These are phyloP conservation scores for Caenorhabditis sp. DNA, from an alignment of 2,888 invertebrate genomes.

Conservation along the genomic window DNA sequence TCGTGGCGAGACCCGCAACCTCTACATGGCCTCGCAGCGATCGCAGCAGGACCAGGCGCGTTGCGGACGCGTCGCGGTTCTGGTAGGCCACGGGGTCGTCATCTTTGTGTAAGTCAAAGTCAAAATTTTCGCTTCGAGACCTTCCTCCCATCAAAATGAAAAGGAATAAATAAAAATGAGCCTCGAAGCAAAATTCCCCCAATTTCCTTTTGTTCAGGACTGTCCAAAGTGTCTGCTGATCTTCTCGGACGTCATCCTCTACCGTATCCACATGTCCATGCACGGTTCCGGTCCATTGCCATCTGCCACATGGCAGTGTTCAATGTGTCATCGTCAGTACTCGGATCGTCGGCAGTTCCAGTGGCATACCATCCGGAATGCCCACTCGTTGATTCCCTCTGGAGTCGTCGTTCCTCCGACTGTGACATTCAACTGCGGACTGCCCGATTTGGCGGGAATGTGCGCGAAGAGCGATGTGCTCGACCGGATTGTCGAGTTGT, in stretches of 20 bases:
- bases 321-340: slow-evolving; percentile 38
- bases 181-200: too few relatives aligned
- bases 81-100: too few relatives aligned
- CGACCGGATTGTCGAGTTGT: not conserved
- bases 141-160: too few relatives aligned
- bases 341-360: slow-evolving; percentile 40
- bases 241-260: slow-evolving; percentile 45
- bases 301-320: slow-evolving; percentile 38
- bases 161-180: too few relatives aligned
- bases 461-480: slow-evolving; percentile 17
- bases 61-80: too few relatives aligned
- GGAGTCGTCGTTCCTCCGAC: slow-evolving; percentile 27
- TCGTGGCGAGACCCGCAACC: too few relatives aligned
- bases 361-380: slow-evolving; percentile 17
- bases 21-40: too few relatives aligned
- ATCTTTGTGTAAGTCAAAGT: too few relatives aligned
- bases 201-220: slow-evolving; percentile 29
- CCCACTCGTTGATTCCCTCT: slow-evolving; percentile 37
- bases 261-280: slow-evolving; percentile 54
- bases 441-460: slow-evolving; percentile 38
- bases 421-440: not conserved
- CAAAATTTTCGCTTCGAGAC: too few relatives aligned
- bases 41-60: too few relatives aligned
- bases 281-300: slow-evolving; percentile 10
- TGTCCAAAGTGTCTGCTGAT: slow-evolving; percentile 43